These are phyloP conservation scores for Eucidaris tribuloides DNA, from an alignment of 35 echinoderm and acorn worm genomes.

Conservation along the genomic window DNA sequence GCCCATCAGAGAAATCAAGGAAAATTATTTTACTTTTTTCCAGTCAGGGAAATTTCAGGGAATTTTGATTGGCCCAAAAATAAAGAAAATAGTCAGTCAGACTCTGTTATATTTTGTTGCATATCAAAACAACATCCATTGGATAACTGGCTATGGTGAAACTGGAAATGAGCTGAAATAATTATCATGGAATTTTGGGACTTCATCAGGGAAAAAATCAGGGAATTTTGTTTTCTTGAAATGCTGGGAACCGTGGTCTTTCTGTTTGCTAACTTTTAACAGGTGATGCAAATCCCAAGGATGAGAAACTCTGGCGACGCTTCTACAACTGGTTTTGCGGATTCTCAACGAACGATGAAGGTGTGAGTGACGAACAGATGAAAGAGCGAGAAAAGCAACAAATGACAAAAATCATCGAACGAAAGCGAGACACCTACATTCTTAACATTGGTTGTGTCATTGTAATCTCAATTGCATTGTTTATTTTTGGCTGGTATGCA, in stretches of 20 bases:
- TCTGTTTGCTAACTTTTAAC: background rate
- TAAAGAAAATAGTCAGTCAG: background rate
- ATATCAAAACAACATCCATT: background rate
- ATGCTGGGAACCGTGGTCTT: background rate
- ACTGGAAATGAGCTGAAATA: no score
- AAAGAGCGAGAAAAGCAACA: slow-evolving; percentile 18
- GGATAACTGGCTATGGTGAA: no score
- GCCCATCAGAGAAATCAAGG: no score
- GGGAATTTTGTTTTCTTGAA: background rate
- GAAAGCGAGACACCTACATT: slow-evolving; percentile 40
- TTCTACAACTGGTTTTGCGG: slow-evolving; percentile 94
- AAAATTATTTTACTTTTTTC: no score
- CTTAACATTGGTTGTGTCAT: slow-evolving; percentile 64
- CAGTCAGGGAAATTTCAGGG: no score
- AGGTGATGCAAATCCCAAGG: background rate
- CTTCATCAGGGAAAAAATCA: background rate
- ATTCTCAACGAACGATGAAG: slow-evolving; percentile 39
- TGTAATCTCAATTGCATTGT: slow-evolving; percentile 48
- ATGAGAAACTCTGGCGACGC: background rate
- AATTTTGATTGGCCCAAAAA: background rate
- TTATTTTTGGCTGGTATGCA: slow-evolving; percentile 78
- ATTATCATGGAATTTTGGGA: no score
- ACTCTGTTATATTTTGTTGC: background rate
- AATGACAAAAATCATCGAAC: slow-evolving; percentile 67
- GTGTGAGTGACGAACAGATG: slow-evolving; percentile 19